These are phyloP conservation scores for Thalassophryne amazonica DNA, from an alignment of 2,797 vertebrate genomes.

Conservation along the genomic window DNA sequence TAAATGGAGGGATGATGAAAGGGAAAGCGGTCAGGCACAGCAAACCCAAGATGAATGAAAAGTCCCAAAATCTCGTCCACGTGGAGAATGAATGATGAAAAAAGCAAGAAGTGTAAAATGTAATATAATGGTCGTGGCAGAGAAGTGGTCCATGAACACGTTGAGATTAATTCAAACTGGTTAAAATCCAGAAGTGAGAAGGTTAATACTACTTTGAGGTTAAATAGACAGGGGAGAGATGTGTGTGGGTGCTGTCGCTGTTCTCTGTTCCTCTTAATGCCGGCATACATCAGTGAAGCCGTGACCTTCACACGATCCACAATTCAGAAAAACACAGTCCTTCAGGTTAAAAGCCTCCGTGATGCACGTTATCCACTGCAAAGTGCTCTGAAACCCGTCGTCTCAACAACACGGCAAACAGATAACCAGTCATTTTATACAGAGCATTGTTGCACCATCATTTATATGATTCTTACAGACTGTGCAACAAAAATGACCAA, in stretches of 20 bases:
- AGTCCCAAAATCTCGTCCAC: background rate
- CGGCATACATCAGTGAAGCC: constrained; percentile 19
- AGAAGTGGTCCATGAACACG: background rate
- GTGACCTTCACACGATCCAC: constrained; percentile 25
- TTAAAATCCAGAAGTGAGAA: background rate
- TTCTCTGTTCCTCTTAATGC: constrained; percentile 1
- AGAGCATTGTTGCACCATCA: no score
- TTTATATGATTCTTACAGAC: no score
- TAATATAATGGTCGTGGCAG: background rate
- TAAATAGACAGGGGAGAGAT: no score
- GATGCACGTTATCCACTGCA: background rate
- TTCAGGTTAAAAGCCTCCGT: background rate
- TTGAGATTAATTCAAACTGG: background rate
- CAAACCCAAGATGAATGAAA: background rate
- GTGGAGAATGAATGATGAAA: background rate
- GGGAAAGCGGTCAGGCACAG: background rate
- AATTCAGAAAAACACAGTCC: constrained; percentile 1
- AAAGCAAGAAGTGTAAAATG: background rate
- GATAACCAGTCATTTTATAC: background rate
- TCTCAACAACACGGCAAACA: background rate
- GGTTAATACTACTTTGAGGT: constrained; percentile 7
- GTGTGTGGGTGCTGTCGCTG: background rate
- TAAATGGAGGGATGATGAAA: background rate
- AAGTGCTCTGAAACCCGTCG: background rate
- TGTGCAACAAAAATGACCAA: no score